Evolutionary conservation across 2,888 invertebrate genomes (phyloP), one percentile per base, ranked within the genome.

Genomic region (Heliconius aoede): DNA sequence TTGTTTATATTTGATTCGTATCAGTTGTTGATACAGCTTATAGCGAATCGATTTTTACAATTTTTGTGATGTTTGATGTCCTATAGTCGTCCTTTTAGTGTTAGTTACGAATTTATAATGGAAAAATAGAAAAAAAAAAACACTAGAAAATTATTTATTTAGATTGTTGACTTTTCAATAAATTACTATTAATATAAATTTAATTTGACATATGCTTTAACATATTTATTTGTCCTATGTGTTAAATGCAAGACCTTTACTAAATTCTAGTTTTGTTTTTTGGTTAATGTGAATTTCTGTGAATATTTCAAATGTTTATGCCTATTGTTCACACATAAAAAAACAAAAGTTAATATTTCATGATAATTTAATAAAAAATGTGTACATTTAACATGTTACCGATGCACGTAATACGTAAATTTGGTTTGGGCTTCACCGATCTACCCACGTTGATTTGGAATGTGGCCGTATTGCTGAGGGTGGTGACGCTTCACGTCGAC

Each of bases 371-470:
- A n/a, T n/a, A n/a, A 15, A 60, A 24, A 26, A 60, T 60, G 60
- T 26, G 15, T 7, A 15, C 60, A 0, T 11, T 55, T 55, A 60
- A 24, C 15, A 36, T 65, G 36, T 15, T 55, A 64, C 30, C 30
- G 28, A 67, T 78, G 55, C 65, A 73, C 46, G 15, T 30, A 3
- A 61, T 24, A 32, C 60, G 62, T 58, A 80, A 72, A 65, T 80
- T 78, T 40, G 72, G 78, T 55, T 74, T 79, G 9, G 65, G 82
- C 9, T 82, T 86, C 72, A 87, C 86, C 64, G 88, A 89, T 55
- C 80, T 91, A 36, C 85, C 88, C 0, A 88, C 88, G 0, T 89
- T 90, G 87, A n/a, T 90, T 21, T 84, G 84, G 76, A 90, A 91
- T 76, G 83, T 88, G 0, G 83, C 85, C 1, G 51, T 81, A 13